These are phyloP conservation scores for Coelopa frigida DNA, from an alignment of 1,140 invertebrate species.

Conservation along the genomic window DNA sequence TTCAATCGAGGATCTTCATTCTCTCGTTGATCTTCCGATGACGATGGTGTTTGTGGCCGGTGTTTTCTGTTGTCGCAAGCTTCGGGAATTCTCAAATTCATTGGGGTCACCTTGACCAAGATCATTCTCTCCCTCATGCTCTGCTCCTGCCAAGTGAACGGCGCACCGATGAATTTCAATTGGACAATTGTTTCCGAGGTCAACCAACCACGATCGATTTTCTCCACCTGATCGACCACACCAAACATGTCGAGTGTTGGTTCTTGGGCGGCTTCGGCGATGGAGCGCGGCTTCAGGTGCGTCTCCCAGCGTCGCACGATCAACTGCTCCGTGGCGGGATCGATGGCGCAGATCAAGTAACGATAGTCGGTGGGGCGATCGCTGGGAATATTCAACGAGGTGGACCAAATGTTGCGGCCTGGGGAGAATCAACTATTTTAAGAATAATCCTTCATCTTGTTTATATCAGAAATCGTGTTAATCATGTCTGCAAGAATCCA, in stretches of 20 bases:
- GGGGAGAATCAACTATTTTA: no score
- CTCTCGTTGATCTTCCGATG: background rate
- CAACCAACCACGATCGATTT: slow-evolving; percentile 75
- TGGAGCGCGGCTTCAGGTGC: slow-evolving; percentile 47
- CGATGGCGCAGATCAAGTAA: slow-evolving; percentile 64
- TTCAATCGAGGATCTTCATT: background rate
- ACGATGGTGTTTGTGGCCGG: background rate
- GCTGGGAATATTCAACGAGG: slow-evolving; percentile 51
- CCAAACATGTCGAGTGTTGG: slow-evolving; percentile 55
- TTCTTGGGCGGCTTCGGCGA: slow-evolving; percentile 29
- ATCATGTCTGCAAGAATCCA: no score
- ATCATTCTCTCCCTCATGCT: slow-evolving; percentile 59
- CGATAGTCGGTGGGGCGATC: slow-evolving; percentile 59
- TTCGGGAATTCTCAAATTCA: slow-evolving; percentile 33
- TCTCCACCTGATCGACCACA: slow-evolving; percentile 51
- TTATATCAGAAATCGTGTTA: no score
- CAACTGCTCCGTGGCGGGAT: slow-evolving; percentile 49
- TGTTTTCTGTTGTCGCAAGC: background rate
- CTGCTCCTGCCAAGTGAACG: slow-evolving; percentile 66
- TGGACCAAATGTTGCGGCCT: slow-evolving; percentile 49
- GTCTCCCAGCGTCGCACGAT: slow-evolving; percentile 82
- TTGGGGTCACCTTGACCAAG: slow-evolving; percentile 66
- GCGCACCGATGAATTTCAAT: slow-evolving; percentile 74
- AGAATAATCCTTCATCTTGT: no score
- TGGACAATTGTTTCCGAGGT: slow-evolving; percentile 77